Conservation (phyloP, 2,888 invertebrate genomes). For the Rhorus exstirpatorius region DNA sequence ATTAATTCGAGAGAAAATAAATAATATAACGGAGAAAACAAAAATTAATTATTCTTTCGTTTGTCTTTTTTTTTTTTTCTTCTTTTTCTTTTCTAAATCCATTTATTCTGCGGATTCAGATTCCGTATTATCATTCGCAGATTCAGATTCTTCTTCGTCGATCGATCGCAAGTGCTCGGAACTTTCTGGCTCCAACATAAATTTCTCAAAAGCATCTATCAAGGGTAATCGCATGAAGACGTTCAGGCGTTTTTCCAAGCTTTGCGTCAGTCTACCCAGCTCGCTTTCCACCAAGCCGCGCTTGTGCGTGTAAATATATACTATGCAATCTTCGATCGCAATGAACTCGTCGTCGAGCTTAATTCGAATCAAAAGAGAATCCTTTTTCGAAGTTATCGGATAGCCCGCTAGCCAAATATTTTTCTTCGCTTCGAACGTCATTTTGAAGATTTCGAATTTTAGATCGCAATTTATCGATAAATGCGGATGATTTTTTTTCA, state of each 20-base stretch:
- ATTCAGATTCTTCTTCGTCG: neutral
- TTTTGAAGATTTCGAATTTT: neutral
- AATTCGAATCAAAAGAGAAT: constrained; percentile 25
- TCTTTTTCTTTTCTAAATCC: neutral
- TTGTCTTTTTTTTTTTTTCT: neutral
- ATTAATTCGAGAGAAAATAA: too few species aligned
- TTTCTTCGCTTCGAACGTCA: constrained; percentile 15
- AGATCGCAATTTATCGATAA: constrained; percentile 31
- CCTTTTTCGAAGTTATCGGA: constrained; percentile 5
- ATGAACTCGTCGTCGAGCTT: neutral
- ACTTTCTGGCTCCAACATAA: constrained; percentile 35
- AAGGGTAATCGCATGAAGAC: constrained; percentile 21
- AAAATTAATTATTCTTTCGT: neutral
- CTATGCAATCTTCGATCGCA: neutral
- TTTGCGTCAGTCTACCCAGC: neutral
- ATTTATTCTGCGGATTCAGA: neutral
- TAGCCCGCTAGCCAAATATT: constrained; percentile 28
- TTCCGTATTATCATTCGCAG: neutral
- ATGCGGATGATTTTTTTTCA: constrained; percentile 35
- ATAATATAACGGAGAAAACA: neutral
- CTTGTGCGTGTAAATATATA: neutral
- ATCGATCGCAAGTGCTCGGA: neutral
- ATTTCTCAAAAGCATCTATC: constrained; percentile 42
- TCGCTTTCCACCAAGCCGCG: neutral
- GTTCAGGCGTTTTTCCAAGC: neutral